phyloP scores from a whole-genome alignment of 1,140 invertebrate species.

The Pristionchus pacificus region DNA sequence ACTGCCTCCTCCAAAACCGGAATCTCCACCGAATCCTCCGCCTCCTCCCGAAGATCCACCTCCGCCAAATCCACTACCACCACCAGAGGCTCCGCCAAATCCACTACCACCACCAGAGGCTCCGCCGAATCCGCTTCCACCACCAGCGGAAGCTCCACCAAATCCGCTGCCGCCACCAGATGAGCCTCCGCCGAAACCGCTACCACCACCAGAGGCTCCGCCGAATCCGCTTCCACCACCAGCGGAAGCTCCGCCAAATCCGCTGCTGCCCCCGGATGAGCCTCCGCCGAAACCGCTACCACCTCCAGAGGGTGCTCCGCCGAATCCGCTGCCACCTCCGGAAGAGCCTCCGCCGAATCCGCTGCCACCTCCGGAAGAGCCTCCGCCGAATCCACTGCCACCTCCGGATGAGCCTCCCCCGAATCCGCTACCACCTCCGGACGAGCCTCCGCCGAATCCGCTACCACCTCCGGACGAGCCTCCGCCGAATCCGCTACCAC shows the following conservation, averaged over 20 bases:
- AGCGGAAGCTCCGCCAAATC: slow-evolving; percentile 5
- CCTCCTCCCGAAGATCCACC: neutral
- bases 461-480: neutral
- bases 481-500: neutral
- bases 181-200: slow-evolving; percentile 3
- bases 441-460: neutral
- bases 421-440: neutral
- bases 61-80: slow-evolving; percentile 3
- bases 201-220: neutral
- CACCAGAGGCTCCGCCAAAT: neutral
- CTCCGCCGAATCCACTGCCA: neutral
- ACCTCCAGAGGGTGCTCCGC: neutral
- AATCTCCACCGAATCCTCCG: neutral
- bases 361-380: neutral
- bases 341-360: neutral
- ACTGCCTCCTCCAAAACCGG: neutral
- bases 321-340: slow-evolving; percentile 1
- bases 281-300: slow-evolving; percentile 6
- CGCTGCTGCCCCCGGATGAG: neutral
- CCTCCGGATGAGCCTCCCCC: slow-evolving; percentile 6
- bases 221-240: slow-evolving; percentile 8
- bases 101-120: neutral
- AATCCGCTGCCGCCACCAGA: slow-evolving; percentile 1
- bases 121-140: slow-evolving; percentile 16
- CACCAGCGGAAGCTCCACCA: neutral